These are phyloP conservation scores for Rhinichthys klamathensis DNA, from an alignment of 2,113 vertebrate genomes.

Conservation along the genomic window DNA sequence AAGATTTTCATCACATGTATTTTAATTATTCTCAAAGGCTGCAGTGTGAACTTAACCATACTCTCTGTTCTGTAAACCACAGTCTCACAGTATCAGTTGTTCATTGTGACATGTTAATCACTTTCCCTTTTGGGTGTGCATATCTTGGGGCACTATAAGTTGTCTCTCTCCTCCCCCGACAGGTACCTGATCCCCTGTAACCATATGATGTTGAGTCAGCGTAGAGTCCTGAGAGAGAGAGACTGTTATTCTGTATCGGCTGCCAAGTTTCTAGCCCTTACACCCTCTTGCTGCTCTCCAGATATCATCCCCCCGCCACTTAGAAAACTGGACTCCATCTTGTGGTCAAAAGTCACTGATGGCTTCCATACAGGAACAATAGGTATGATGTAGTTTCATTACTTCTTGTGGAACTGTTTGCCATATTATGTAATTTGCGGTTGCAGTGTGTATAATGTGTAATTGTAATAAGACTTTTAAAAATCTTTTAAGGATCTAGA, in stretches of 20 bases:
- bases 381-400: slow-evolving; percentile 45
- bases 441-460: background rate
- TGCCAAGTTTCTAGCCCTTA: slow-evolving; percentile 89
- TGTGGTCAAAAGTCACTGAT: slow-evolving; percentile 83
- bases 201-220: slow-evolving; percentile 96
- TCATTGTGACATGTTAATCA: slow-evolving; percentile 35
- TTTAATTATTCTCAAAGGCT: background rate
- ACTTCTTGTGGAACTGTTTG: background rate
- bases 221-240: slow-evolving; percentile 86
- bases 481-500: background rate
- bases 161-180: slow-evolving; percentile 24
- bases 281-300: slow-evolving; percentile 88
- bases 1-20: background rate
- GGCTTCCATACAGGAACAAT: slow-evolving; percentile 35
- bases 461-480: background rate
- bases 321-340: slow-evolving; percentile 85
- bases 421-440: background rate
- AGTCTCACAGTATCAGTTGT: background rate
- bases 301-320: slow-evolving; percentile 83
- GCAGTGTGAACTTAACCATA: background rate
- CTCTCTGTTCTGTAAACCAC: background rate
- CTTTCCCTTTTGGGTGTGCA: slow-evolving; percentile 11
- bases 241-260: slow-evolving; percentile 94
- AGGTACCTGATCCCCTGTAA: slow-evolving; percentile 98
- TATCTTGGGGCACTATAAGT: background rate